Evolutionary conservation across 2,113 vertebrate genomes (phyloP).

Genomic region (Melospiza georgiana): DNA sequence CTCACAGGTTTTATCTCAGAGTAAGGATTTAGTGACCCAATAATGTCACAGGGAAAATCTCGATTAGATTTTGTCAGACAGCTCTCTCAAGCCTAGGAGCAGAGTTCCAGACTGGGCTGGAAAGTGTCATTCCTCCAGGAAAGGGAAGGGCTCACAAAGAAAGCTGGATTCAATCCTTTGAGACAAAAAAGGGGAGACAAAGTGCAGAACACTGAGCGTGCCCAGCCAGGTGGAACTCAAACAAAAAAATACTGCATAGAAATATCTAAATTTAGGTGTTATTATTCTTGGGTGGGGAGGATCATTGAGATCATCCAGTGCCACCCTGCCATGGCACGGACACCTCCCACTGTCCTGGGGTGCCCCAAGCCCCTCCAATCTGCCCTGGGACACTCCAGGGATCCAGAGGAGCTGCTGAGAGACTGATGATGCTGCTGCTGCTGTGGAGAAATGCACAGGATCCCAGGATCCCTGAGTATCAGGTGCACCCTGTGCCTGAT

Average conservation of each 20-base stretch:
- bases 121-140: not conserved
- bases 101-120: not conserved
- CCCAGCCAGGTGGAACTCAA: not conserved
- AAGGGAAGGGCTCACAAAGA: not conserved
- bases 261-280: not conserved
- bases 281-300: not conserved
- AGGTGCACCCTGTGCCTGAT: no score
- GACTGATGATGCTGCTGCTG: not conserved
- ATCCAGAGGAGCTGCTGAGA: not conserved
- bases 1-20: not conserved
- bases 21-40: constrained; percentile 3
- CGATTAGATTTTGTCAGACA: not conserved
- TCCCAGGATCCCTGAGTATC: not conserved
- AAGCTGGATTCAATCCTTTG: not conserved
- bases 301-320: not conserved
- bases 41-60: not conserved
- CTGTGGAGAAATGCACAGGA: not conserved
- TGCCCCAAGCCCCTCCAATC: not conserved
- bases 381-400: not conserved
- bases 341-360: fast-evolving
- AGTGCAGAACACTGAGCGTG: not conserved
- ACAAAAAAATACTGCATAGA: not conserved
- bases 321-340: not conserved
- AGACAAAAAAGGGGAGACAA: not conserved
- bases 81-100: not conserved